Evolutionary conservation across 1,140 invertebrate species (phyloP).

Genomic region (Notospermus geniculatus): DNA sequence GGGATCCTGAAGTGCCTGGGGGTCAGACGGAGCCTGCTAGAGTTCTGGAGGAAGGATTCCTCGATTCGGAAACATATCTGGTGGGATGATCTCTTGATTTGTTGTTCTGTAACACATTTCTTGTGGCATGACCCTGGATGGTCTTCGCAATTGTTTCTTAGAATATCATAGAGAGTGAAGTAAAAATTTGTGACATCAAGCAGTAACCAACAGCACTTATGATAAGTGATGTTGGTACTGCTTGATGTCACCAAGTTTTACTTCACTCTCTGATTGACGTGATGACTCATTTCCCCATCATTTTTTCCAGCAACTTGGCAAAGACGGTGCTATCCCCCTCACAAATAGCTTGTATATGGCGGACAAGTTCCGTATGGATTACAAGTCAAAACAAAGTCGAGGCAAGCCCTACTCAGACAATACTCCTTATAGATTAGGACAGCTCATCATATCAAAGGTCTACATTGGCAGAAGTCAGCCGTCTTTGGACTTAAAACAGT

Average conservation of each 20-base stretch:
- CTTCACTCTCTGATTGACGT: no score
- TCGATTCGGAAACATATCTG: constrained; percentile 45
- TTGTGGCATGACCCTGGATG: not conserved
- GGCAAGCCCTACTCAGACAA: constrained; percentile 29
- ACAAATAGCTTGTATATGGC: constrained; percentile 52
- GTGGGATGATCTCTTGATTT: constrained; percentile 20
- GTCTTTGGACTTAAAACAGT: constrained; percentile 16
- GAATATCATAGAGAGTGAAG: not conserved
- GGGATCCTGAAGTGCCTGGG: constrained; percentile 46
- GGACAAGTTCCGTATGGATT: constrained; percentile 43
- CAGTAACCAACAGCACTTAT: no score
- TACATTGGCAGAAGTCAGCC: constrained; percentile 30
- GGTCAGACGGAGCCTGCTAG: constrained; percentile 37
- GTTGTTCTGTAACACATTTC: not conserved
- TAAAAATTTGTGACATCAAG: not conserved
- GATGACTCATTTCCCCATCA: no score
- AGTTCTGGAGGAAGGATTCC: constrained; percentile 51
- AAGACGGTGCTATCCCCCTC: constrained; percentile 51
- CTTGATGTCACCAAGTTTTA: no score
- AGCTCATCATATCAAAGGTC: constrained; percentile 47
- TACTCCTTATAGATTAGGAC: constrained; percentile 51
- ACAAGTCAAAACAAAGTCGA: constrained; percentile 29
- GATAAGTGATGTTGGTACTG: no score
- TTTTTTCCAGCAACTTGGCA: constrained; percentile 40
- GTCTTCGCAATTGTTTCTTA: not conserved